A percentile compares a stretch with the other conserved stretches of the same genome.
Conservation (phyloP, 2,888 invertebrate genomes). For the Helleia helle region DNA sequence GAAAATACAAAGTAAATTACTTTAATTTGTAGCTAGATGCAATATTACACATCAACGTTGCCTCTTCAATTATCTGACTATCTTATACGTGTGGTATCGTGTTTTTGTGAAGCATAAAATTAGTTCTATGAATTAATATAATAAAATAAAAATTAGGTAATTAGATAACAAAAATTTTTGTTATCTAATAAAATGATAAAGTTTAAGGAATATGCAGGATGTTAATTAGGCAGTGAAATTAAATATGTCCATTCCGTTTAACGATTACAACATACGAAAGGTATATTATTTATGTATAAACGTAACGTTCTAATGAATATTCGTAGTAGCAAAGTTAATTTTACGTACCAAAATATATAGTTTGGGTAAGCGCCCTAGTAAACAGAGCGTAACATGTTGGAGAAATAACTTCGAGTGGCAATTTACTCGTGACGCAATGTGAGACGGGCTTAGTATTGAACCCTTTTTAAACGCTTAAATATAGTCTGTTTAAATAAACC, state of each 20-base stretch:
- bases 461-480: conserved; percentile 2
- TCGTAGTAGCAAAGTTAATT: background rate
- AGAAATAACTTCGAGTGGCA: conserved; percentile 8
- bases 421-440: conserved; percentile 5
- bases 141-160: conserved; percentile 3
- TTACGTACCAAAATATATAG: conserved; percentile 5
- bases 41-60: conserved; percentile 2
- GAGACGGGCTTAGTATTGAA: conserved; percentile 1
- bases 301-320: conserved; percentile 3
- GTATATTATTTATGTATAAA: background rate
- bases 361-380: conserved; percentile 9
- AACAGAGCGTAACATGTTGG: conserved; percentile 11
- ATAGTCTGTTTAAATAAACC: no score
- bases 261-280: background rate
- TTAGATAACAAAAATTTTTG: background rate
- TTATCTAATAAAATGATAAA: no score
- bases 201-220: background rate
- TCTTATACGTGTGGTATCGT: background rate
- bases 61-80: background rate
- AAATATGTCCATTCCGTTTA: background rate
- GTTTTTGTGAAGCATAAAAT: background rate
- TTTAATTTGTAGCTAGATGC: conserved; percentile 12
- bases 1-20: conserved; percentile 28
- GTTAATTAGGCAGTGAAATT: background rate
- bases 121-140: background rate